phyloP scores from a whole-genome alignment of 2,113 vertebrate genomes.

The Ophiodon elongatus region DNA sequence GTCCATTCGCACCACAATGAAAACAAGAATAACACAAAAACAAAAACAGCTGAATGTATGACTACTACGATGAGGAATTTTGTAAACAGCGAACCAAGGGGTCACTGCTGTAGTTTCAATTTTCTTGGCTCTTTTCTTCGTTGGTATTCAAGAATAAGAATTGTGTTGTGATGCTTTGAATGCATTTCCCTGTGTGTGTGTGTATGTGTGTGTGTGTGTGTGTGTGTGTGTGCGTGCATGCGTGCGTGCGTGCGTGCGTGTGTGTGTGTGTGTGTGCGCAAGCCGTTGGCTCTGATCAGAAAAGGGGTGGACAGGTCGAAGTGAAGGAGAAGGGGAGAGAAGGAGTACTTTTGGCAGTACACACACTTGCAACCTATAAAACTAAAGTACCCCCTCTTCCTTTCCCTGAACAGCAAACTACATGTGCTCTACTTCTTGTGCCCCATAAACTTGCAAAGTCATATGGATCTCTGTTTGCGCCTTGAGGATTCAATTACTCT shows the following conservation, averaged over 20 bases:
- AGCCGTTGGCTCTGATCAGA: slow-evolving; percentile 45
- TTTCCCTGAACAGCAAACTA: slow-evolving; percentile 56
- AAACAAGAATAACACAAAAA: slow-evolving; percentile 37
- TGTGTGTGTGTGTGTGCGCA: slow-evolving; percentile 28
- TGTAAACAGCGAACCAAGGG: slow-evolving; percentile 3
- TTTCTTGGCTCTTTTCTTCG: slow-evolving; percentile 31
- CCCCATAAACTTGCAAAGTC: slow-evolving; percentile 54
- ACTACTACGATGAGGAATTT: slow-evolving; percentile 7
- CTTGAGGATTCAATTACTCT: slow-evolving; percentile 22
- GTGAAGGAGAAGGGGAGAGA: slow-evolving; percentile 60
- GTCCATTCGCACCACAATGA: slow-evolving; percentile 18
- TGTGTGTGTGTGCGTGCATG: not conserved
- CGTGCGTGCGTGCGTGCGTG: slow-evolving; percentile 3
- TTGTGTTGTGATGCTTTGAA: slow-evolving; percentile 18
- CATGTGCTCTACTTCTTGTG: slow-evolving; percentile 50
- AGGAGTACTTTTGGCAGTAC: slow-evolving; percentile 70
- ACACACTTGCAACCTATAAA: slow-evolving; percentile 64
- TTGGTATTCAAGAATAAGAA: slow-evolving; percentile 26
- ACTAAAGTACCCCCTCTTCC: slow-evolving; percentile 56
- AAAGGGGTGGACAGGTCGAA: slow-evolving; percentile 66
- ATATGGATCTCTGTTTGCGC: slow-evolving; percentile 35
- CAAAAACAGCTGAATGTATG: slow-evolving; percentile 22
- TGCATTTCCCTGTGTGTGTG: slow-evolving; percentile 14
- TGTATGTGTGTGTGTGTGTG: slow-evolving; percentile 15
- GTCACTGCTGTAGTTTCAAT: slow-evolving; percentile 18